Percentiles rank a stretch among this genome's conserved stretches.
Conservation (phyloP, 2,797 vertebrate species). For the Sphaeramia orbicularis region DNA sequence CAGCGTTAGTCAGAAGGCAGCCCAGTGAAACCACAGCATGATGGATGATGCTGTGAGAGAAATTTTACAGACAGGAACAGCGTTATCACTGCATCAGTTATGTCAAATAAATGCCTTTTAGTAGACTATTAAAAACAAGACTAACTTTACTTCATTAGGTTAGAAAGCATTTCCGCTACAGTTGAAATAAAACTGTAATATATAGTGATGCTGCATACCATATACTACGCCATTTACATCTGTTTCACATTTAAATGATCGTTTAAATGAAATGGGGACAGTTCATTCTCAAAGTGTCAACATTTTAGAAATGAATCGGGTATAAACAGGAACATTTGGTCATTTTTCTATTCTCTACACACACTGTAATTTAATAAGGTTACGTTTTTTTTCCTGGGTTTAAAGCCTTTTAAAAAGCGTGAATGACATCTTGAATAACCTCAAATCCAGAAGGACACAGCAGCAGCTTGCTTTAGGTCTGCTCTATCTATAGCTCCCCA, state of each 20-base stretch:
- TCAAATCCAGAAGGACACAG: constrained; percentile 12
- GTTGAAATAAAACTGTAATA: too few relatives aligned
- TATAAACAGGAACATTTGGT: constrained; percentile 1
- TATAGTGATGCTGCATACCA: too few relatives aligned
- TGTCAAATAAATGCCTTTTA: background rate
- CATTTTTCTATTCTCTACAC: background rate
- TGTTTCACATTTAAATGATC: constrained; percentile 17
- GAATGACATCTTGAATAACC: constrained; percentile 12
- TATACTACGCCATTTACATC: background rate
- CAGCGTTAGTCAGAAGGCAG: constrained; percentile 32
- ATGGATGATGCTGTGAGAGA: constrained; percentile 26
- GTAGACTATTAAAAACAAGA: background rate
- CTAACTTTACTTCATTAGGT: background rate
- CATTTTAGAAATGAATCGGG: constrained; percentile 22
- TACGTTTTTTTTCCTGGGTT: background rate
- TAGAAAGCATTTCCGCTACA: background rate
- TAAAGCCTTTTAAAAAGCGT: background rate
- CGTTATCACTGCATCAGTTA: background rate
- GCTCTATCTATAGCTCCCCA: constrained; percentile 7
- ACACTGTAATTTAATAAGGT: background rate
- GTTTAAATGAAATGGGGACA: background rate
- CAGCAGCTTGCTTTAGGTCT: background rate
- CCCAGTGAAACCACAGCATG: constrained; percentile 30
- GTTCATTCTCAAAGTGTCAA: constrained; percentile 7
- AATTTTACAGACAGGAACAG: background rate